Evolutionary conservation across 2,888 invertebrate species (phyloP).

Genomic region (Netelia fuscicornis): DNA sequence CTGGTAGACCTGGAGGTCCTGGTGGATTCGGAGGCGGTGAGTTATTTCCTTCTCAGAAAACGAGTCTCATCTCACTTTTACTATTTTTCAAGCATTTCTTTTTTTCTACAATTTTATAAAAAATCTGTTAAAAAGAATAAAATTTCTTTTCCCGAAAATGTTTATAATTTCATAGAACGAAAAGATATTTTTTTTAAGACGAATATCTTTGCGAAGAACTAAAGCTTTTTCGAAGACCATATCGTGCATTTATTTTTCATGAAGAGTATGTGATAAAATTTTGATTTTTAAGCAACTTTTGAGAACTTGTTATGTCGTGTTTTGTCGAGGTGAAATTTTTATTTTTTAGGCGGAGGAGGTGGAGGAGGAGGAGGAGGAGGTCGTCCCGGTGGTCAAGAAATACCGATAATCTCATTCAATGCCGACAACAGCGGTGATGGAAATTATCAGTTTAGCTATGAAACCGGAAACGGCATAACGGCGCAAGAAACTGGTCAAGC

Average conservation of each 20-base stretch:
- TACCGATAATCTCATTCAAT: constrained; percentile 78
- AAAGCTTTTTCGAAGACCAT: too few species aligned
- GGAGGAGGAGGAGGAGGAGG: constrained; percentile 62
- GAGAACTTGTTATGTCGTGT: neutral
- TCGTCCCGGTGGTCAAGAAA: constrained; percentile 70
- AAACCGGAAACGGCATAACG: constrained; percentile 81
- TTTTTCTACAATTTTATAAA: neutral
- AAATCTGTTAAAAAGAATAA: too few species aligned
- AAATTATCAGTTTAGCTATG: constrained; percentile 80
- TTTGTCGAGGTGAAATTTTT: constrained; percentile 5
- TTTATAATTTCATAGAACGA: too few species aligned
- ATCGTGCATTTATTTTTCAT: too few species aligned
- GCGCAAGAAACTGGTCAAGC: constrained; percentile 80
- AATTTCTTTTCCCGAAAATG: too few species aligned
- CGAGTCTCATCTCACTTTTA: neutral
- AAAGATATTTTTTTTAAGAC: neutral
- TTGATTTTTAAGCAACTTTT: neutral
- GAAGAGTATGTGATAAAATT: too few species aligned
- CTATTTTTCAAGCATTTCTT: neutral
- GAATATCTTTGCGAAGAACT: too few species aligned
- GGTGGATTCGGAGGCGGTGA: constrained; percentile 65
- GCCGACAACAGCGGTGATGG: constrained; percentile 81
- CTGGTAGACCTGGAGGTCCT: constrained; percentile 58
- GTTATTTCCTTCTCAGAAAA: neutral
- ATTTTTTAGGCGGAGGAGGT: constrained; percentile 54